phyloP scores from a whole-genome alignment of 1,140 invertebrate genomes.

The Drosophila pectinifera region DNA sequence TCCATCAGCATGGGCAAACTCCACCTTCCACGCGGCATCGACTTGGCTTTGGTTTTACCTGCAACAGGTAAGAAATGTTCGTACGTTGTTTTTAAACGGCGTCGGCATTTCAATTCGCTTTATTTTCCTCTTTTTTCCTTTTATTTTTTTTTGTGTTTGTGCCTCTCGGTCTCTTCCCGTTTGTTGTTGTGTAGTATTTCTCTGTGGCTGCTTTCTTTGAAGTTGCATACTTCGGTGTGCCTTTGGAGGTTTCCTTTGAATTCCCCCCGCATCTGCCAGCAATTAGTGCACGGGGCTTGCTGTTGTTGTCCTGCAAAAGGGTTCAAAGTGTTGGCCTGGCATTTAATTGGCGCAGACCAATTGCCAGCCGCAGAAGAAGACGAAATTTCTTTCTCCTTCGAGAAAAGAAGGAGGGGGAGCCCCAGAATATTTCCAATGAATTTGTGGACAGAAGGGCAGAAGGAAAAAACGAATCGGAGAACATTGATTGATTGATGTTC shows the following conservation, averaged over 20 bases:
- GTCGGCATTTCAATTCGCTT: slow-evolving; percentile 78
- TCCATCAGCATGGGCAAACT: slow-evolving; percentile 21
- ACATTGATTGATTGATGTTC: slow-evolving; percentile 80
- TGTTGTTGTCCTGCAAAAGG: slow-evolving; percentile 53
- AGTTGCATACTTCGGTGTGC: slow-evolving; percentile 80
- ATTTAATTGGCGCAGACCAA: slow-evolving; percentile 81
- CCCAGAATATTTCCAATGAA: slow-evolving; percentile 72
- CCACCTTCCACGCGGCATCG: slow-evolving; percentile 43
- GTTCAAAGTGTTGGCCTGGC: slow-evolving; percentile 80
- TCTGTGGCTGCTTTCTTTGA: slow-evolving; percentile 78
- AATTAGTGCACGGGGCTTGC: slow-evolving; percentile 74
- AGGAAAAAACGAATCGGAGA: slow-evolving; percentile 6
- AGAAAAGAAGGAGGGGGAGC: not conserved
- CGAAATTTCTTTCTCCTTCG: slow-evolving; percentile 4
- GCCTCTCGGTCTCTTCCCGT: slow-evolving; percentile 30
- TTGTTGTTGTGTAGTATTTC: slow-evolving; percentile 36
- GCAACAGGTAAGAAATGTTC: slow-evolving; percentile 83
- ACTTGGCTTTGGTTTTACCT: slow-evolving; percentile 60
- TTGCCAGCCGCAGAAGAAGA: slow-evolving; percentile 43
- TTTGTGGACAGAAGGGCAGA: slow-evolving; percentile 50
- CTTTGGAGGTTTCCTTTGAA: slow-evolving; percentile 80
- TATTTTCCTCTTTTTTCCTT: slow-evolving; percentile 39
- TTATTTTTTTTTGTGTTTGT: slow-evolving; percentile 8
- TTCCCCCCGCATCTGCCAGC: slow-evolving; percentile 74
- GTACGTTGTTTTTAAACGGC: slow-evolving; percentile 63